These are phyloP conservation scores for Acleris sparsana DNA, from an alignment of 2,888 invertebrate genomes.

Conservation along the genomic window DNA sequence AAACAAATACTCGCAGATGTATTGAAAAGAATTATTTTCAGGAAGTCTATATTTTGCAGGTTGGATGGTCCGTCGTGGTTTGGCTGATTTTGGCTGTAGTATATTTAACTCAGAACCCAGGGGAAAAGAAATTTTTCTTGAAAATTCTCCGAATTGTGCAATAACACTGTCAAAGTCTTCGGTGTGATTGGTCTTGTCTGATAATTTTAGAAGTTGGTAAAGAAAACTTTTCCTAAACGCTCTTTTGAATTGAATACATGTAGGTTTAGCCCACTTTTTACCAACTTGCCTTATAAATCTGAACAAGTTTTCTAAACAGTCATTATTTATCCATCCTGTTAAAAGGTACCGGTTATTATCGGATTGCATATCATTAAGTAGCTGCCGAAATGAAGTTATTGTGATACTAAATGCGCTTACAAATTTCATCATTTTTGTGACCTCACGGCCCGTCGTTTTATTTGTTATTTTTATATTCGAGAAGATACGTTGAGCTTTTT, in stretches of 20 bases:
- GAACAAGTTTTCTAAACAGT: slow-evolving; percentile 10
- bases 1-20: slow-evolving; percentile 8
- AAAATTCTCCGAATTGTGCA: background rate
- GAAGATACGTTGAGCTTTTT: slow-evolving; percentile 1
- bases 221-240: slow-evolving; percentile 9
- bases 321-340: slow-evolving; percentile 16
- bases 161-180: slow-evolving; percentile 5
- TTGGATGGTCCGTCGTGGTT: background rate
- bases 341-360: background rate
- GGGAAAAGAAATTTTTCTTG: background rate
- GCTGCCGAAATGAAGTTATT: slow-evolving; percentile 9
- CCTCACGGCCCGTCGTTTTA: too few relatives aligned
- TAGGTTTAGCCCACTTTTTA: slow-evolving; percentile 6
- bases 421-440: slow-evolving; percentile 8
- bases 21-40: background rate
- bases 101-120: background rate
- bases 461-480: too few relatives aligned
- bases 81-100: background rate
- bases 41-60: background rate
- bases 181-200: background rate
- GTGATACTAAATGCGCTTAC: background rate
- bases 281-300: background rate
- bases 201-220: slow-evolving; percentile 7
- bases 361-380: slow-evolving; percentile 8
- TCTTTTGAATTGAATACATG: slow-evolving; percentile 8